Base-by-base conservation (phyloP, 2,113 vertebrate genomes). In the Eurystomus gularis region DNA sequence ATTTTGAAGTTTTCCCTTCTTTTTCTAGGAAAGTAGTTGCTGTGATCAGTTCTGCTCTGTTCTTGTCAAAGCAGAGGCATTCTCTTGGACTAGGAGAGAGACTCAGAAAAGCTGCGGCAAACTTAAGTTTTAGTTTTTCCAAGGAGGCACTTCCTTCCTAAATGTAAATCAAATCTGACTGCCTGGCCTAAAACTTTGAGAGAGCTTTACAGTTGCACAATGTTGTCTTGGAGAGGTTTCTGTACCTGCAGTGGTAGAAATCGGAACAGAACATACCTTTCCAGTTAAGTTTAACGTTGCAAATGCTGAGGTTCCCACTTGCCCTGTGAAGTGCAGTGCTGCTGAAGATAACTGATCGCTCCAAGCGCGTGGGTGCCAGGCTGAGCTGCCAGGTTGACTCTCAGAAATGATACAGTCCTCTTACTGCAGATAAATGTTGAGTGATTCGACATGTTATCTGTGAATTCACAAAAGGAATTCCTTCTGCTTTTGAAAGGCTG, bases 301-400 rank as follows among this genome's bases (percentile, higher is more conserved):
- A 49, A 11, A 20, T 0, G 1, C 46, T 3, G n/a, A 66, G 37
- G 58, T 39, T 46, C 15, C 44, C 1, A 0, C 64, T 54, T 58
- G 25, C n/a, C 42, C 57, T 42, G 7, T 21, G 24, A 40, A 5
- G 17, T 33, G 37, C 57, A 2, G 52, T 0, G 2, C 54, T n/a
- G 55, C 31, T 65, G 2, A 29, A 37, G 60, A 25, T 40, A 44
- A 66, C 2, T 7, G 9, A 20, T n/a, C 3, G 2, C 11, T n/a
- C 26, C 51, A 11, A 37, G 49, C 0, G 1, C 29, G 17, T 19
- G 37, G 2, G 54, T 80, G 72, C 70, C 66, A 55, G 81, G 42
- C 58, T 37, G 57, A 52, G 46, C 91, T 88, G 13, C 66, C 58
- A 39, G 51, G 12, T 33, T 54, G 82, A 23, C 66, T 75, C 51